Conservation (phyloP, 2,797 vertebrate species). For the Cirrhinus mrigala region DNA sequence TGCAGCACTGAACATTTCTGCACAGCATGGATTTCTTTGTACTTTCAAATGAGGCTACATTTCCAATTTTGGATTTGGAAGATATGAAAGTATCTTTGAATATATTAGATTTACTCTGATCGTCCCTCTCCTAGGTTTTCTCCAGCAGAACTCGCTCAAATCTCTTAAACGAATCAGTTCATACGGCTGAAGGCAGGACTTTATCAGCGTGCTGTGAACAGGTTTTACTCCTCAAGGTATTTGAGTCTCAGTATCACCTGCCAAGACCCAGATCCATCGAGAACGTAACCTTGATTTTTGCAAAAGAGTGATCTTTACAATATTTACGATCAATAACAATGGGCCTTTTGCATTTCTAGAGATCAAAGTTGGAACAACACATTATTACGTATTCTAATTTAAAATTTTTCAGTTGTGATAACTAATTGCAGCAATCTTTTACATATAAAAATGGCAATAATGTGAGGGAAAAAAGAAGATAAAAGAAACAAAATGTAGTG, state of each 20-base stretch:
- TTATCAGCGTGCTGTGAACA: not conserved
- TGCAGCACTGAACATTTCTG: not conserved
- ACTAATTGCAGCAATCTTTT: not conserved
- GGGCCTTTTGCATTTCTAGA: not conserved
- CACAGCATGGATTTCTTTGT: not conserved
- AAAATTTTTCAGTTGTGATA: too few relatives aligned
- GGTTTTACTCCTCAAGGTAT: not conserved
- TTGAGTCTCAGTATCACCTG: not conserved
- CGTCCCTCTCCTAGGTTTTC: not conserved
- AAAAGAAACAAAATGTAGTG: not conserved
- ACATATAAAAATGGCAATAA: not conserved
- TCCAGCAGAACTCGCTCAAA: not conserved
- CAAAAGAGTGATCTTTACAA: not conserved
- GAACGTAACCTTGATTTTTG: not conserved
- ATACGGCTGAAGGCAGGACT: not conserved
- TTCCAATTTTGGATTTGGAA: not conserved
- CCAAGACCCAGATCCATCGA: not conserved
- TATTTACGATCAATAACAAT: not conserved
- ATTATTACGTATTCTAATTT: not conserved
- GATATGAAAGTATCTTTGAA: slow-evolving; percentile 7
- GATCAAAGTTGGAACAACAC: too few relatives aligned
- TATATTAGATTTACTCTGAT: not conserved
- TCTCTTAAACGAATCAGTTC: not conserved
- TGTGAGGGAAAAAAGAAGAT: not conserved
- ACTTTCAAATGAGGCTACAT: not conserved